phyloP scores from a whole-genome alignment of 2,888 invertebrate species.

The Synergus japonicus region DNA sequence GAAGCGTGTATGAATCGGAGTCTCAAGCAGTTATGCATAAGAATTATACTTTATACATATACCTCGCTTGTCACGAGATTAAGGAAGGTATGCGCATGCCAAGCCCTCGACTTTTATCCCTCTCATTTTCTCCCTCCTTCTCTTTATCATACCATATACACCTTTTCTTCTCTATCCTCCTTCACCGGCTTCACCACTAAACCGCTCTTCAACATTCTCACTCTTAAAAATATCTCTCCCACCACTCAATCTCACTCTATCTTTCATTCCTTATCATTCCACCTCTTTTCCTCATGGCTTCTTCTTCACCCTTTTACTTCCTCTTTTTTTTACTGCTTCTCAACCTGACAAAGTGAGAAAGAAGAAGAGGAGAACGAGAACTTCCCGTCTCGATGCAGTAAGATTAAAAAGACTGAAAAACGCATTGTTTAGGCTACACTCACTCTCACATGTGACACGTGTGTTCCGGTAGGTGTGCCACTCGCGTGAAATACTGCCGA shows the following conservation, averaged over 20 bases:
- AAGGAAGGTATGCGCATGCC: slow-evolving; percentile 53
- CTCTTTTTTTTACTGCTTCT: slow-evolving; percentile 16
- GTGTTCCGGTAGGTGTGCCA: slow-evolving; percentile 62
- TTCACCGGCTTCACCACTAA: slow-evolving; percentile 6
- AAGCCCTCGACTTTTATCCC: slow-evolving; percentile 49
- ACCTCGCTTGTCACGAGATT: slow-evolving; percentile 42
- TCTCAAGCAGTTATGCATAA: slow-evolving; percentile 35
- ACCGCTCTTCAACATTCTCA: slow-evolving; percentile 21
- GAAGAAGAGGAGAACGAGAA: slow-evolving; percentile 52
- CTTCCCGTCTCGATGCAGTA: slow-evolving; percentile 54
- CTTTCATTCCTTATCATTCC: slow-evolving; percentile 32
- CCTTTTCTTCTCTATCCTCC: slow-evolving; percentile 30
- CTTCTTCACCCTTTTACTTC: slow-evolving; percentile 6
- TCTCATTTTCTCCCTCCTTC: slow-evolving; percentile 24
- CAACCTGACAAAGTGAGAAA: slow-evolving; percentile 44
- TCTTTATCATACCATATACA: slow-evolving; percentile 38
- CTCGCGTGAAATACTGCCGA: slow-evolving; percentile 63
- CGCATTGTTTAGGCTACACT: slow-evolving; percentile 67
- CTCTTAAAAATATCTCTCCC: slow-evolving; percentile 25
- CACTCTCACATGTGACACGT: slow-evolving; percentile 51
- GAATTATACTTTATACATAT: slow-evolving; percentile 27
- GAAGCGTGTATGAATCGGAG: slow-evolving; percentile 17
- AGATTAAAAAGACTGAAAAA: slow-evolving; percentile 64
- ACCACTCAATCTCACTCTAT: slow-evolving; percentile 19
- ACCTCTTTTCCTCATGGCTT: slow-evolving; percentile 17